A percentile compares a stretch with the other conserved stretches of the same genome.
Evolutionary conservation across 2,888 invertebrate genomes (phyloP).

Genomic region (Ophion slaviceki): DNA sequence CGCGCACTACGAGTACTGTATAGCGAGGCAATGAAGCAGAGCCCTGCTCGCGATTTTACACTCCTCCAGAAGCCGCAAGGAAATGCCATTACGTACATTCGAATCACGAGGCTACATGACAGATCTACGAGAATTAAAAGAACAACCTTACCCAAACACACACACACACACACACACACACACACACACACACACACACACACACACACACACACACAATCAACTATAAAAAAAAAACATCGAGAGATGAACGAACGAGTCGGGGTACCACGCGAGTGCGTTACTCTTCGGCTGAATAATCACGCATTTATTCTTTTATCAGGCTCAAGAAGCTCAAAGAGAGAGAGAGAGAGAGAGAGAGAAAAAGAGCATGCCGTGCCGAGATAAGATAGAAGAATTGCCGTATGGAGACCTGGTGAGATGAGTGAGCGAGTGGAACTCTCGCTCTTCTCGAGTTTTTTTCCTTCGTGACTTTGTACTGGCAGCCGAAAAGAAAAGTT

Average conservation of each 20-base stretch:
- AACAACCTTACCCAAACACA: constrained; percentile 5
- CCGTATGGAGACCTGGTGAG: constrained; percentile 30
- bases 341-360: neutral
- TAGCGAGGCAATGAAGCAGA: no score
- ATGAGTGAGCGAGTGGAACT: constrained; percentile 13
- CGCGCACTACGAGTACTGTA: no score
- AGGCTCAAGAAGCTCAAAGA: neutral
- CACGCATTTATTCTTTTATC: constrained; percentile 46
- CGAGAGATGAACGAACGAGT: constrained; percentile 4
- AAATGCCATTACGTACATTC: constrained; percentile 24
- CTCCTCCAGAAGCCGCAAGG: neutral
- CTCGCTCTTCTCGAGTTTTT: neutral
- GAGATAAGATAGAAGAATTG: constrained; percentile 52
- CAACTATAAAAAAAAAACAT: constrained; percentile 8
- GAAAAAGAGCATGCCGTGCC: neutral
- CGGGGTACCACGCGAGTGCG: constrained; percentile 5
- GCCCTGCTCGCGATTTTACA: constrained; percentile 21
- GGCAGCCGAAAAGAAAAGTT: no score
- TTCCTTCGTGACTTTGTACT: no score
- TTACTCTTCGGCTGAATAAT: constrained; percentile 49
- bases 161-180: neutral
- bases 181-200: no score
- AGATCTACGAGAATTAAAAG: constrained; percentile 21
- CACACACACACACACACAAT: neutral
- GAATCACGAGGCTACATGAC: constrained; percentile 23